Conservation (phyloP, 2,888 invertebrate species). For the Drosophila antonietae region DNA sequence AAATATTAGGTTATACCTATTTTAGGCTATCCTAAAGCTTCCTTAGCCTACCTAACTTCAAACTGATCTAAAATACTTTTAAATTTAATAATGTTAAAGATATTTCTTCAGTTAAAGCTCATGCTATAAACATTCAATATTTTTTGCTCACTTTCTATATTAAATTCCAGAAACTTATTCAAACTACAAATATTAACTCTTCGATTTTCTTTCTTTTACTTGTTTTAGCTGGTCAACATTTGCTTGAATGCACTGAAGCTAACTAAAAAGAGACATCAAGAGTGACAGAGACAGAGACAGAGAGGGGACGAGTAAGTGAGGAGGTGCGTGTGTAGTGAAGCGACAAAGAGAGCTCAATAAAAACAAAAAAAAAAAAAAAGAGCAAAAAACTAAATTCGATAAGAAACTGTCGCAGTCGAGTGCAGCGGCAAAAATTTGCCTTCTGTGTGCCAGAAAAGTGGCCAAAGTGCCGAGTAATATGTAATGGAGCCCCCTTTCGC, state of each 20-base stretch:
- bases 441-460: constrained; percentile 45
- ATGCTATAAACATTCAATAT: neutral
- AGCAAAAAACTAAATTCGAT: constrained; percentile 49
- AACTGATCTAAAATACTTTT: neutral
- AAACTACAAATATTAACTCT: constrained; percentile 2
- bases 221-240: constrained; percentile 13
- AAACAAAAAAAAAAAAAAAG: constrained; percentile 2
- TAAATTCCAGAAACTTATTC: neutral
- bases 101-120: neutral
- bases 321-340: constrained; percentile 6
- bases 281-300: neutral
- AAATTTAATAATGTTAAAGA: neutral
- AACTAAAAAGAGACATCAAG: neutral
- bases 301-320: neutral
- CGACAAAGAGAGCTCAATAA: constrained; percentile 2
- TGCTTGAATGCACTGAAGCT: neutral
- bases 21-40: neutral
- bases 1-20: neutral
- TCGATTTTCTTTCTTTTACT: constrained; percentile 3
- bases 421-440: constrained; percentile 48
- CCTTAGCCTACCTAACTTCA: neutral
- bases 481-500: constrained; percentile 74
- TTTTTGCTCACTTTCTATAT: neutral
- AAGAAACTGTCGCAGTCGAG: constrained; percentile 56
- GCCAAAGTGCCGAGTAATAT: constrained; percentile 76